Percentiles rank a stretch among this genome's conserved stretches.
Evolutionary conservation across 2,797 vertebrate genomes (phyloP).

Genomic region (Neoniphon sammara): DNA sequence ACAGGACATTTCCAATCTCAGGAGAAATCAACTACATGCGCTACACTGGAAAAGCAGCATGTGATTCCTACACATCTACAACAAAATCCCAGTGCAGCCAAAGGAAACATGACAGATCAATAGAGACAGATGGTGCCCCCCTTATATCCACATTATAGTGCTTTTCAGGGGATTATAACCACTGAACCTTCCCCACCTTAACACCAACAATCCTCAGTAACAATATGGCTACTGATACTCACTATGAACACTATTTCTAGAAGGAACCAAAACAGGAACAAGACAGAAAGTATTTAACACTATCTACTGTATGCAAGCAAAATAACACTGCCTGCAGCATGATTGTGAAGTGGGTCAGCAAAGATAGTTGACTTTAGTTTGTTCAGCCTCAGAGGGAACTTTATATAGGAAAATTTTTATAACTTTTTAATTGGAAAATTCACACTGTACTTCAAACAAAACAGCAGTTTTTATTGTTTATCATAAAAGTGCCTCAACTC

Average conservation of each 20-base stretch:
- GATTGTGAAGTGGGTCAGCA: conserved; percentile 66
- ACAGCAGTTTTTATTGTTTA: neutral
- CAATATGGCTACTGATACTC: neutral
- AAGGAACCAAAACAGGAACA: neutral
- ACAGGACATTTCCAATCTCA: neutral
- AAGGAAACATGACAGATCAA: conserved; percentile 11
- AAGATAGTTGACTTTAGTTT: conserved; percentile 33
- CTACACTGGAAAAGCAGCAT: too few species aligned
- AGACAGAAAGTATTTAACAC: conserved; percentile 2
- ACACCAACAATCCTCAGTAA: neutral
- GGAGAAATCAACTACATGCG: neutral
- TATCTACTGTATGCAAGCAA: conserved; percentile 18
- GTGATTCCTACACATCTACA: neutral
- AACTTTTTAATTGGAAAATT: conserved; percentile 17
- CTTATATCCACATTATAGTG: neutral
- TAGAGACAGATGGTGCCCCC: neutral
- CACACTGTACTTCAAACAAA: conserved; percentile 6
- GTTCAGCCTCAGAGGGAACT: conserved; percentile 21
- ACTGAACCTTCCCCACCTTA: neutral
- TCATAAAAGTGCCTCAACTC: neutral
- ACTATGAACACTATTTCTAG: neutral
- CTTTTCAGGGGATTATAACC: neutral
- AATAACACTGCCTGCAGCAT: conserved; percentile 30
- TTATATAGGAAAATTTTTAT: neutral
- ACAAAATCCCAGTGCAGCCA: neutral